A percentile compares a stretch with the other conserved stretches of the same genome.
Conservation (phyloP, 2,888 invertebrate species). For the Phyto melanocephala region DNA sequence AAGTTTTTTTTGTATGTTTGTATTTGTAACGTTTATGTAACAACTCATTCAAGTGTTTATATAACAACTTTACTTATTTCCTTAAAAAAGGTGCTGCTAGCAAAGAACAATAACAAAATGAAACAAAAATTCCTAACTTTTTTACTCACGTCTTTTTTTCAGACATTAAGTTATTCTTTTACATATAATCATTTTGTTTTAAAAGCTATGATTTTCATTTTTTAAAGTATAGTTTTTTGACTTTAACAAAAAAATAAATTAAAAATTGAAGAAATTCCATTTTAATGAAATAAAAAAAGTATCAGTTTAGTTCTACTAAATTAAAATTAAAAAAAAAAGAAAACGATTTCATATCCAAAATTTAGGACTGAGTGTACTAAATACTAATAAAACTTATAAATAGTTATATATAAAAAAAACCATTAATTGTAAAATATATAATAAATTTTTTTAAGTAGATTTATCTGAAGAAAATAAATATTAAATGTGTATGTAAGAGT, state of each 20-base stretch:
- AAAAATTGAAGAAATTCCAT: background rate
- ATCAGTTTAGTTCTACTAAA: slow-evolving; percentile 22
- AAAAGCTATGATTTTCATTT: background rate
- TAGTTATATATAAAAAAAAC: slow-evolving; percentile 28
- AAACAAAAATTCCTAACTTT: background rate
- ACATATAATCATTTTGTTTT: background rate
- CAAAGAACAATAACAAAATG: background rate
- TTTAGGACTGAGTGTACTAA: slow-evolving; percentile 71
- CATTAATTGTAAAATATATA: slow-evolving; percentile 11
- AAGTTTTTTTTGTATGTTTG: background rate
- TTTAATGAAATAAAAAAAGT: background rate
- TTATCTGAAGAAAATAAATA: slow-evolving; percentile 22
- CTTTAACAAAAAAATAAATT: too few relatives aligned
- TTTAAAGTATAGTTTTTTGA: background rate
- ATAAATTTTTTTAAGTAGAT: slow-evolving; percentile 19
- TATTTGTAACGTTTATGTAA: background rate
- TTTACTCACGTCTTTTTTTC: background rate
- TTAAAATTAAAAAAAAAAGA: slow-evolving; percentile 14
- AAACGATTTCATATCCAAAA: slow-evolving; percentile 72
- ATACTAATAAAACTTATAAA: slow-evolving; percentile 57
- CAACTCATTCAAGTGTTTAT: background rate
- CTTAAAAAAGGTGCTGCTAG: background rate
- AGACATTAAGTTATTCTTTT: background rate
- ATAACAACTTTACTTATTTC: slow-evolving; percentile 16
- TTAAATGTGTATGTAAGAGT: background rate